These are phyloP conservation scores for Drosophila dives DNA, from an alignment of 2,888 invertebrate species.

Conservation along the genomic window DNA sequence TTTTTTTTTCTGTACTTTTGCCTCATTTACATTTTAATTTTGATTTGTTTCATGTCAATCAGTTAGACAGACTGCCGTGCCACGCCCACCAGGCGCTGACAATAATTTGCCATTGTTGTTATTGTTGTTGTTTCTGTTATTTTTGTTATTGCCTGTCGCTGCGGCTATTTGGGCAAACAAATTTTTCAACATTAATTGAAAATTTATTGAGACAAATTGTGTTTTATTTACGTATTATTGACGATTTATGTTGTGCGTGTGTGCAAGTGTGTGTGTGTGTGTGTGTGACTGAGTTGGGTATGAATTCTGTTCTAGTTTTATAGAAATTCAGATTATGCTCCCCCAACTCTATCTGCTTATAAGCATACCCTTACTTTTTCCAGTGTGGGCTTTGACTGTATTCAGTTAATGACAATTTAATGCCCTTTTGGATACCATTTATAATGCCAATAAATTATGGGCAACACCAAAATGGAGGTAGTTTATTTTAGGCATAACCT, in stretches of 20 bases:
- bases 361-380: slow-evolving; percentile 10
- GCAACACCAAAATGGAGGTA: background rate
- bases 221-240: slow-evolving; percentile 64
- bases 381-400: slow-evolving; percentile 9
- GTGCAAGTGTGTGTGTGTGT: slow-evolving; percentile 4
- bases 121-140: slow-evolving; percentile 18
- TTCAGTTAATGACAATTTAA: slow-evolving; percentile 60
- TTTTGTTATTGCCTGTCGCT: slow-evolving; percentile 32
- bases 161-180: slow-evolving; percentile 43
- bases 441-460: slow-evolving; percentile 11
- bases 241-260: slow-evolving; percentile 6
- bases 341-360: background rate
- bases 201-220: slow-evolving; percentile 79
- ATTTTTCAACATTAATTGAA: slow-evolving; percentile 74
- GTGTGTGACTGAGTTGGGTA: slow-evolving; percentile 14
- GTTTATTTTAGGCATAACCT: background rate
- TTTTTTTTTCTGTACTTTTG: slow-evolving; percentile 18
- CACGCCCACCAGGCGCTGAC: slow-evolving; percentile 34
- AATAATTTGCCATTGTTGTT: slow-evolving; percentile 27
- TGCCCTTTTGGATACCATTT: slow-evolving; percentile 23
- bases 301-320: slow-evolving; percentile 51
- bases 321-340: slow-evolving; percentile 25
- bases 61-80: slow-evolving; percentile 56
- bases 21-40: slow-evolving; percentile 77
- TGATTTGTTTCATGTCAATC: slow-evolving; percentile 78